Evolutionary conservation across 2,888 invertebrate genomes (phyloP), one percentile per base, ranked within the genome.

Genomic region (Melanargia galathea): DNA sequence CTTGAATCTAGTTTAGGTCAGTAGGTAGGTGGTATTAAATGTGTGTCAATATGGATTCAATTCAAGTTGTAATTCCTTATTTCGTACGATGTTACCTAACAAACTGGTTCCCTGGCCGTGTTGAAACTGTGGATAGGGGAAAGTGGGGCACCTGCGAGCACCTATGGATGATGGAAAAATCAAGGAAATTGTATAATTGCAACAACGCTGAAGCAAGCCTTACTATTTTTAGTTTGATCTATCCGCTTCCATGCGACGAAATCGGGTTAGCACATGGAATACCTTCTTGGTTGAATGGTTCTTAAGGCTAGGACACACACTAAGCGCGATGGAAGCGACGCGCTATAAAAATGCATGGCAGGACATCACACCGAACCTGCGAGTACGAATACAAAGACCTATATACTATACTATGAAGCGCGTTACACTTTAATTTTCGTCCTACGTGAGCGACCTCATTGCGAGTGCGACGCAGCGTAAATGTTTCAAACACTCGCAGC

Each of bases 121-220:
- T 73, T 66, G 75, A 71, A 75, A 75, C 61, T 70, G 62, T 63
- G 56, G 60, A 69, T 68, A 68, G 69, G 72, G 70, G 72, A 75
- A 75, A 74, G 75, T 75, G 70, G 75, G 73, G 71, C 75, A 66
- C 66, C 65, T 63, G 72, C 70, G 52, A 63, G 58, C 67, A 69
- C 60, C 61, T 66, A 69, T 62, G 61, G 63, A 62, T 59, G 57
- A 63, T 56, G 60, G 69, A 74, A 75, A 75, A 75, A 73, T 69
- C 63, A 43, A 71, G 71, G 70, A 72, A 73, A 75, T 70, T 64
- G 64, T 60, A 63, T 67, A 66, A 69, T 70, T 60, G 40, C 56
- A 60, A 22, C 57, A 33, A 48, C 59, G 35, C 38, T 18, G 49
- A 49, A 56, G 40, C 49, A 48, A 43, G 20, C 51, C 40, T 63